Evolutionary conservation across 2,113 vertebrate genomes (phyloP).

Genomic region (Vulpes lagopus): DNA sequence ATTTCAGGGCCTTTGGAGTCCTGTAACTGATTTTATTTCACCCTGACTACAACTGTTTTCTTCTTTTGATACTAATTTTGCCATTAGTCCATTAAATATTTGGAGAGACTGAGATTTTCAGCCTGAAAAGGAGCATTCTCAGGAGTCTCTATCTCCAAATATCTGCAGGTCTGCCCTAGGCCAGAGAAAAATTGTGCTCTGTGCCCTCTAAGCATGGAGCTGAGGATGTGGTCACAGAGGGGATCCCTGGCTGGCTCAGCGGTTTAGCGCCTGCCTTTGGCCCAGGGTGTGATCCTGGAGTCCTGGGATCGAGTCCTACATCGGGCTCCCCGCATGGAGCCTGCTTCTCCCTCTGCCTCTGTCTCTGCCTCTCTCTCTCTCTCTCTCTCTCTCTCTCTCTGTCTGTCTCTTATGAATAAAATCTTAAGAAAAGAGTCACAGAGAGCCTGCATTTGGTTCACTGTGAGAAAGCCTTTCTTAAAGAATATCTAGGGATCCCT

Average conservation of each 20-base stretch:
- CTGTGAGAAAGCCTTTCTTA: background rate
- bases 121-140: background rate
- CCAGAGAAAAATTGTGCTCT: background rate
- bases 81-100: constrained; percentile 1
- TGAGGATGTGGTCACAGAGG: too few relatives aligned
- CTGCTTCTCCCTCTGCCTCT: too few relatives aligned
- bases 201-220: background rate
- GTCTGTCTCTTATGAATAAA: too few relatives aligned
- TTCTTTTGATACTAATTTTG: constrained; percentile 9
- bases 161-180: background rate
- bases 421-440: background rate
- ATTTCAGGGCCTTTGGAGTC: background rate
- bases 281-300: too few relatives aligned
- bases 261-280: too few relatives aligned
- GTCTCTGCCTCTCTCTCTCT: too few relatives aligned
- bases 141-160: background rate
- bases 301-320: too few relatives aligned
- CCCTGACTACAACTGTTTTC: background rate
- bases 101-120: background rate
- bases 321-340: too few relatives aligned
- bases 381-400: too few relatives aligned
- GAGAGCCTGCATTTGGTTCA: background rate
- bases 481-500: background rate
- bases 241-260: too few relatives aligned
- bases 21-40: background rate